These are phyloP conservation scores for Phrynocephalus versicolor DNA, from an alignment of 2,113 vertebrate species.

Conservation along the genomic window DNA sequence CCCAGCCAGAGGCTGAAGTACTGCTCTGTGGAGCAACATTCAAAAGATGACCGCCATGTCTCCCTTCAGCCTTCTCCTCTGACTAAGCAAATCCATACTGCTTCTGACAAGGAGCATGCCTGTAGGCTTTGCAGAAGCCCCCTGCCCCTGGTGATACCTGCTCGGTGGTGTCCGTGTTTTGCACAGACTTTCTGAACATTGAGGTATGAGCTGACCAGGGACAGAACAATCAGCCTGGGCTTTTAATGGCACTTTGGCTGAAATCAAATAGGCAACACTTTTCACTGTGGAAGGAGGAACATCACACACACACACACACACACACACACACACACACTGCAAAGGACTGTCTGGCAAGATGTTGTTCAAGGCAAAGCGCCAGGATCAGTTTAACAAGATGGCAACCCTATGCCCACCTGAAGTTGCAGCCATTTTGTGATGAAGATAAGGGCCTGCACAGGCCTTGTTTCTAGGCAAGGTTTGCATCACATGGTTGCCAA, in stretches of 20 bases:
- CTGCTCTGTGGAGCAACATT: background rate
- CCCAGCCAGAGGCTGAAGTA: background rate
- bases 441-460: background rate
- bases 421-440: background rate
- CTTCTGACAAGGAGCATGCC: background rate
- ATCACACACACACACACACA: too few relatives aligned
- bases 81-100: background rate
- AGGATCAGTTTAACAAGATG: background rate
- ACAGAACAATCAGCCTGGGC: background rate
- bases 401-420: background rate
- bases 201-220: background rate
- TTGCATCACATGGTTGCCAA: too few relatives aligned
- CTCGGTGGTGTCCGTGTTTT: background rate
- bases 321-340: background rate
- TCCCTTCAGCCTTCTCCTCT: background rate
- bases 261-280: background rate
- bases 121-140: background rate
- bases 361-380: background rate
- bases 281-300: background rate
- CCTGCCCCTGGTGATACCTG: background rate
- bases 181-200: background rate
- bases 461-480: too few relatives aligned
- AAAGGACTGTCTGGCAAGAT: background rate
- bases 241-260: background rate
- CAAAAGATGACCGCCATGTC: background rate